A percentile compares a stretch with the other conserved stretches of the same genome.
Conservation (phyloP, 2,797 vertebrate species). For the Mormyrus proboscirostris region DNA sequence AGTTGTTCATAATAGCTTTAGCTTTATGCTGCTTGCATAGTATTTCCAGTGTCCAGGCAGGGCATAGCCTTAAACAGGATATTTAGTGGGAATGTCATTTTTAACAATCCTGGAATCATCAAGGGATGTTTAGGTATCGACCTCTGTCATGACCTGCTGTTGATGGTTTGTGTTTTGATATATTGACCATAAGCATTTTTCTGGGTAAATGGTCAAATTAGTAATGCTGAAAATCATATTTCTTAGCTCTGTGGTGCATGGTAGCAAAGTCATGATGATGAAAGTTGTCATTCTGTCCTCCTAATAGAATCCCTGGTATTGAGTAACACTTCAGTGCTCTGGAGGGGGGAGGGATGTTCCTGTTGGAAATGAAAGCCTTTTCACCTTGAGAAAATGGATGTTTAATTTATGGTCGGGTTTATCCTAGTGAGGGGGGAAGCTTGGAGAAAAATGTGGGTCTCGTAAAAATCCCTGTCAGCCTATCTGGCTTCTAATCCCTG, state of each 20-base stretch:
- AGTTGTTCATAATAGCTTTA: not conserved
- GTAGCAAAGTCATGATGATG: not conserved
- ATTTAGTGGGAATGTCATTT: not conserved
- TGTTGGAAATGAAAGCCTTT: not conserved
- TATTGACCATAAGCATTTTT: not conserved
- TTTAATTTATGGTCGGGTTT: not conserved
- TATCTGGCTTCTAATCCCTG: not conserved
- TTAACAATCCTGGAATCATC: not conserved
- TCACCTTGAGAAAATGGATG: slow-evolving; percentile 7
- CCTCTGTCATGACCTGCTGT: not conserved
- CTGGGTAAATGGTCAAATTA: not conserved
- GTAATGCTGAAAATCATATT: not conserved
- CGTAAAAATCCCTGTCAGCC: not conserved
- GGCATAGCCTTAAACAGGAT: not conserved
- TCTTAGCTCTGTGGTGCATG: not conserved
- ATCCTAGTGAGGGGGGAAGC: not conserved
- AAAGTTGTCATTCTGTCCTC: not conserved
- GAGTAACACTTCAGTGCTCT: not conserved
- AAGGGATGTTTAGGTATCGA: not conserved
- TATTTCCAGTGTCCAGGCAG: not conserved
- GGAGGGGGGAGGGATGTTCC: not conserved
- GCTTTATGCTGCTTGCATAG: not conserved
- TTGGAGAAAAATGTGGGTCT: not conserved
- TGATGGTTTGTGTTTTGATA: not conserved
- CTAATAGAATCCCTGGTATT: not conserved